A percentile compares a stretch with the other conserved stretches of the same genome.
phyloP scores from a whole-genome alignment of 2,113 vertebrate species.

The Prolemur simus region DNA sequence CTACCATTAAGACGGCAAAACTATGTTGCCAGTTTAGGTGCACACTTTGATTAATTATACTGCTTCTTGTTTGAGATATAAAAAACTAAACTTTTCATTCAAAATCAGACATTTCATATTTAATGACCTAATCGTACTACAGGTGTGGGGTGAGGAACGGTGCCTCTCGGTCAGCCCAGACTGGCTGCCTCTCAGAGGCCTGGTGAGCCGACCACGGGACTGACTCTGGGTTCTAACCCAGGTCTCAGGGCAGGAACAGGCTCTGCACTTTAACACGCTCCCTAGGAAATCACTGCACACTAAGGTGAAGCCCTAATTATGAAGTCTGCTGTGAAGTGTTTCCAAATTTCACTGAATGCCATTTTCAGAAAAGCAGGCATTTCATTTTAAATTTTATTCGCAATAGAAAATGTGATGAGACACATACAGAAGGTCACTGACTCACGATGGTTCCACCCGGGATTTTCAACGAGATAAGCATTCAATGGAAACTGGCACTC shows the following conservation, averaged over 20 bases:
- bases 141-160: not conserved
- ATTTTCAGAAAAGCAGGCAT: not conserved
- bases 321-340: not conserved
- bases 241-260: not conserved
- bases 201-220: not conserved
- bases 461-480: not conserved
- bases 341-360: not conserved
- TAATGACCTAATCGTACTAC: not conserved
- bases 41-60: no score
- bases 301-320: not conserved
- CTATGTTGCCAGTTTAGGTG: no score
- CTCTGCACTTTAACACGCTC: fast-evolving
- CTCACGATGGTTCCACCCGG: not conserved
- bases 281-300: fast-evolving
- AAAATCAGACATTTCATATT: no score
- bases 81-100: no score
- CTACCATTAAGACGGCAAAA: no score
- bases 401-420: not conserved
- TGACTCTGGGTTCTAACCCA: fast-evolving
- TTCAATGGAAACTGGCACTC: not conserved
- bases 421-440: not conserved
- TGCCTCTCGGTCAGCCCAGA: not conserved
- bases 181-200: fast-evolving
- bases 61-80: no score
- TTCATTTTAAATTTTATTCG: not conserved